Evolutionary conservation across 1,140 invertebrate species (phyloP).

Genomic region (Drosophila athabasca): DNA sequence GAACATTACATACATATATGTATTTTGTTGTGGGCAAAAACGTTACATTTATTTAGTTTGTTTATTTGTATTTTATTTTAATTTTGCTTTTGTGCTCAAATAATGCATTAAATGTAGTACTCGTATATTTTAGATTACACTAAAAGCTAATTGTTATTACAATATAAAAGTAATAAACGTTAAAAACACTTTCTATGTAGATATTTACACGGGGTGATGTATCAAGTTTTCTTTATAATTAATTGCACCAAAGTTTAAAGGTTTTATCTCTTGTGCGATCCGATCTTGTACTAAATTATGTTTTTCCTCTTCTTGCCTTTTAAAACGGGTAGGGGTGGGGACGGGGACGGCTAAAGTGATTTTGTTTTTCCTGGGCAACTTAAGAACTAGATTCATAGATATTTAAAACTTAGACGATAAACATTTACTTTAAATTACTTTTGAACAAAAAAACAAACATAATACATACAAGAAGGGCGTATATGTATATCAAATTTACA

Average conservation of each 20-base stretch:
- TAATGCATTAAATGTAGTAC: slow-evolving; percentile 40
- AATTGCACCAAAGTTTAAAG: slow-evolving; percentile 9
- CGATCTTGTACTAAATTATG: slow-evolving; percentile 38
- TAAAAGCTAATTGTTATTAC: slow-evolving; percentile 74
- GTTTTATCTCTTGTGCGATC: background rate
- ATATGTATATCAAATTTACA: slow-evolving; percentile 26
- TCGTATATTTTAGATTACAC: slow-evolving; percentile 54
- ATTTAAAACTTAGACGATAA: slow-evolving; percentile 45
- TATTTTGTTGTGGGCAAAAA: slow-evolving; percentile 52
- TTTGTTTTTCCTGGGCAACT: slow-evolving; percentile 58
- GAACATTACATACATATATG: slow-evolving; percentile 19
- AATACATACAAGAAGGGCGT: slow-evolving; percentile 57
- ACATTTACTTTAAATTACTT: slow-evolving; percentile 50
- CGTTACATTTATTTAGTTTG: slow-evolving; percentile 35
- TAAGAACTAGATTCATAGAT: slow-evolving; percentile 39
- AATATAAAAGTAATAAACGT: slow-evolving; percentile 74
- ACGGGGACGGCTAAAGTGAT: slow-evolving; percentile 56
- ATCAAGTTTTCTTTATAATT: slow-evolving; percentile 46
- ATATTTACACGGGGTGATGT: slow-evolving; percentile 58
- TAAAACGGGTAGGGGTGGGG: slow-evolving; percentile 1
- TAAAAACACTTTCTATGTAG: slow-evolving; percentile 44
- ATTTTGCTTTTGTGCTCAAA: slow-evolving; percentile 57
- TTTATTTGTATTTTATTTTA: slow-evolving; percentile 21
- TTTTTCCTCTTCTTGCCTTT: slow-evolving; percentile 16
- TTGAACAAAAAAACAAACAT: slow-evolving; percentile 70